Base-by-base conservation (phyloP, 2,888 invertebrate species). In the Lepidochrysops patricia region DNA sequence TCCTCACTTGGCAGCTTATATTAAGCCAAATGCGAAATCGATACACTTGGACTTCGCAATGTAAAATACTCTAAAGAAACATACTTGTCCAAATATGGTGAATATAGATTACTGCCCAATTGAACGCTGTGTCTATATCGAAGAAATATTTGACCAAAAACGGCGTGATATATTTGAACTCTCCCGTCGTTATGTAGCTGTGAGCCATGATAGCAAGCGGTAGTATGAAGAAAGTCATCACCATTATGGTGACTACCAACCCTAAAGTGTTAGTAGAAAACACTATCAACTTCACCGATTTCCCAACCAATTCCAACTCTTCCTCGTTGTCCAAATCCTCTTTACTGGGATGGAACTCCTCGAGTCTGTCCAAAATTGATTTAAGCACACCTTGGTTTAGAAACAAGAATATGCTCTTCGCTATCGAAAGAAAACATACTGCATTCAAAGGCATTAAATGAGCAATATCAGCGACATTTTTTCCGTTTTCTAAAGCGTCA, bases 31-130 rank as follows among this genome's bases (percentile, higher is more conserved):
- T 15, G 15, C 5, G 37, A 37, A 37, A 37, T 37, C 37, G 15
- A 37, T 15, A 37, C 37, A 6, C 7, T 15, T 37, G 13, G 13
- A 15, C 13, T 2, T 13, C 35, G 15, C 34, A 2, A 1, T 3
- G 19, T 19, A 19, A 43, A 43, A 19, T 19, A 43, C 19, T 29
- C 6, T 19, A 43, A 15, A 43, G 7, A 59, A 65, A 76, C 76
- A 68, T 63, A 82, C 83, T 72, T 57, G 77, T 73, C 74, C 76
- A 77, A 62, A 76, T 60, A 60, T 84, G 84, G 52, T 74, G 75
- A n/a, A 80, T n/a, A 62, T 79, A 83, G 0, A 77, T 68, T 32
- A 72, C 69, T 0, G 79, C 77, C 73, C 75, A 84, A 25, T 69
- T 67, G 37, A 64, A 70, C 0, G 70, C 57, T n/a, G 72, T 68